Evolutionary conservation across 2,888 invertebrate genomes (phyloP), one percentile per base, ranked within the genome.

Genomic region (Cephus runcator): DNA sequence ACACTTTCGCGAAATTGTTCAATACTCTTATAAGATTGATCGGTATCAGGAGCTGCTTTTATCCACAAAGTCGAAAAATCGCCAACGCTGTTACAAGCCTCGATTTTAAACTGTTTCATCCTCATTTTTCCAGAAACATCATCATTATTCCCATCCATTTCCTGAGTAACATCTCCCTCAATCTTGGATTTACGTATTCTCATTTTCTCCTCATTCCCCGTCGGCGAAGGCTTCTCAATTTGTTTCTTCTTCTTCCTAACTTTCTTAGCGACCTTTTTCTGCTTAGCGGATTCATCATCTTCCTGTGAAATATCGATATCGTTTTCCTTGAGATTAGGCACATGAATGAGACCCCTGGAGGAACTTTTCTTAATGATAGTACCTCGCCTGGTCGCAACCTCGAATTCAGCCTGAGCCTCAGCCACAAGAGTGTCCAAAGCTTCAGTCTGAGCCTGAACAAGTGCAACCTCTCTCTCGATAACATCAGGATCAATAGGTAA

Each of bases 341-440:
- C 0, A 73, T n/a, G 4, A 78, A 77, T 6, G 78, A 69, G 11
- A 76, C 23, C 81, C 77, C 30, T 33, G 31, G 71, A 33, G 11
- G 78, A 73, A 77, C 81, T 85, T 73, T 84, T 84, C 34, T 80
- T 79, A 69, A 81, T 77, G 34, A 89, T 76, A 3, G 89, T 90
- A 0, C 90, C 90, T 68, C 83, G 84, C 4, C 88, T 82, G 0
- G 84, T 87, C 69, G 89, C 90, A 11, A 87, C 87, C 79, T 90
- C 89, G 30, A 91, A 86, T 75, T 91, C 89, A 0, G 91, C 90
- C 75, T 91, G 90, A 35, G 92, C 92, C 36, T 91, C 88, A 0
- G 91, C 91, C 0, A 92, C 89, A 11, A 92, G 80, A 71, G 77
- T 87, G 76, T 92, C 92, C 74, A 92, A 77, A 0, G 89, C 91